Evolutionary conservation across 2,113 vertebrate genomes (phyloP).

Genomic region (Otolemur garnettii): DNA sequence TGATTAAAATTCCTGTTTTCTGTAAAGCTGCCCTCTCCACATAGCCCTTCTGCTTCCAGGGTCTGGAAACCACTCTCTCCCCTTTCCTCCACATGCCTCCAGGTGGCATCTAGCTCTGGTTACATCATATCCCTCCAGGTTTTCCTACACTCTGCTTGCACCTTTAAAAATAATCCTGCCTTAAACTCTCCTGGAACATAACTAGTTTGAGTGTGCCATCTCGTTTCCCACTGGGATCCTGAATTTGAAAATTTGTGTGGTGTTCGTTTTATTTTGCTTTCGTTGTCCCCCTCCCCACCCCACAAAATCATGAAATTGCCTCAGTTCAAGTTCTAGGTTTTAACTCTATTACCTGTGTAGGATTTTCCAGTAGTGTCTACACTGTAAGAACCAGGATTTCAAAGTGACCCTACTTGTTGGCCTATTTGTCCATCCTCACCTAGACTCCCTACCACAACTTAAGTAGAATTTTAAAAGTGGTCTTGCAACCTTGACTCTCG

Average conservation of each 20-base stretch:
- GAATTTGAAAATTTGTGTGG: neutral
- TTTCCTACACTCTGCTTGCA: neutral
- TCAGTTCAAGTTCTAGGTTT: slow-evolving; percentile 36
- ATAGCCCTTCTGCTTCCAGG: neutral
- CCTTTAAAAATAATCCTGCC: neutral
- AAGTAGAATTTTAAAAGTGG: neutral
- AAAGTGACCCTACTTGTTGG: neutral
- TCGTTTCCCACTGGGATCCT: neutral
- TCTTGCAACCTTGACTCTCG: slow-evolving; percentile 1
- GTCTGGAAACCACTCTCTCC: neutral
- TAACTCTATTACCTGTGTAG: neutral
- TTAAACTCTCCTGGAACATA: neutral
- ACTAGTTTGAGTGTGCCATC: neutral
- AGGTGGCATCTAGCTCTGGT: neutral
- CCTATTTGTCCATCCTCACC: neutral
- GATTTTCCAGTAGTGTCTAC: neutral
- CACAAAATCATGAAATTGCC: slow-evolving; percentile 1
- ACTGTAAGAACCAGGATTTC: slow-evolving; percentile 1
- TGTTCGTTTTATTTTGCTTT: neutral
- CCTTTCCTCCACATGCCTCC: neutral
- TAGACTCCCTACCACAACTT: neutral
- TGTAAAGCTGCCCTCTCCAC: neutral
- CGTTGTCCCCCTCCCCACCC: neutral
- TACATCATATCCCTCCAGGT: neutral
- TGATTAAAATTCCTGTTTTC: slow-evolving; percentile 4